A percentile compares a stretch with the other conserved stretches of the same genome.
Evolutionary conservation across 2,113 vertebrate species (phyloP).

Genomic region (Donacobius atricapilla): DNA sequence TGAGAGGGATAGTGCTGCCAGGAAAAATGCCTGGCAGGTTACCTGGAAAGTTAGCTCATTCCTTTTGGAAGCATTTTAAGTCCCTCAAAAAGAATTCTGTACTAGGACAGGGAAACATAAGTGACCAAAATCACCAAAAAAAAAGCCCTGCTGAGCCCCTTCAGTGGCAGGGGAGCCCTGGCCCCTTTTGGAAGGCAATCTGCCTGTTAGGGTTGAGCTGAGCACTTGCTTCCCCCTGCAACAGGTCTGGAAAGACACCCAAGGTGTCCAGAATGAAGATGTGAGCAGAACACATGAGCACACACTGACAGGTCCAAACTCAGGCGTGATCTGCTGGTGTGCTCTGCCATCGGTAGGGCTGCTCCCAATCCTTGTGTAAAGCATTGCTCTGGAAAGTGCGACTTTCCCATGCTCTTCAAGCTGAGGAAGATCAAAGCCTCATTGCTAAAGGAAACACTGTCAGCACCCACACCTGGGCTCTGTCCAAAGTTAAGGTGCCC

Average conservation of each 20-base stretch:
- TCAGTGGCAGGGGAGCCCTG: background rate
- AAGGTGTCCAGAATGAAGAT: background rate
- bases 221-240: background rate
- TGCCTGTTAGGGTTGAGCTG: background rate
- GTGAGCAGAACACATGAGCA: background rate
- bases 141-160: background rate
- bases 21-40: background rate
- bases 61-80: background rate
- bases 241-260: background rate
- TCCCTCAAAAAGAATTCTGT: background rate
- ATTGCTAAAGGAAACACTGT: background rate
- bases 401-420: background rate
- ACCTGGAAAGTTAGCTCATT: conserved; percentile 5
- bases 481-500: background rate
- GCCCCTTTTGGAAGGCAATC: background rate
- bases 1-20: background rate
- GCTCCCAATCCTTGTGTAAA: background rate
- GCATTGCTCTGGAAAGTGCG: background rate
- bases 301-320: background rate
- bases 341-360: background rate
- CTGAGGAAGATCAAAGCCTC: background rate
- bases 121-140: background rate
- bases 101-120: background rate
- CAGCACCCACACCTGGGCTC: background rate
- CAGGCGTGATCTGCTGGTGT: background rate